Evolutionary conservation across 2,113 vertebrate species (phyloP).

Genomic region (Gymnorhina tibicen): DNA sequence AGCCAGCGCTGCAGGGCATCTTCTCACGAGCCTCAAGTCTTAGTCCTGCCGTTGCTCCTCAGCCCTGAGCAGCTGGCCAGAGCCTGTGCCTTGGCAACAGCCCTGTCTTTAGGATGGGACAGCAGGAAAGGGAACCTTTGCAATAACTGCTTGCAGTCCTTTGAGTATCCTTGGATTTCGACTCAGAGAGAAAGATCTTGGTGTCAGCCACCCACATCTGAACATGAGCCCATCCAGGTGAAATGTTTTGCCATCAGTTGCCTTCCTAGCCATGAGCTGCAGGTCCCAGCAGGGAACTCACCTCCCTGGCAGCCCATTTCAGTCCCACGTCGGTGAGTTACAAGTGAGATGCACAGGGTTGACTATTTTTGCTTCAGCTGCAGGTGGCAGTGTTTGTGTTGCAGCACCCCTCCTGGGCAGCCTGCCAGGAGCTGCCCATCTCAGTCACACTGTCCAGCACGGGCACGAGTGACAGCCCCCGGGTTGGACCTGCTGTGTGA

Average conservation of each 20-base stretch:
- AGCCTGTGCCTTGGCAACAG: neutral
- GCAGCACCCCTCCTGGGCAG: neutral
- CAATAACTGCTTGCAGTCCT: neutral
- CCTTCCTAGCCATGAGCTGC: neutral
- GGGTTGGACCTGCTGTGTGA: neutral
- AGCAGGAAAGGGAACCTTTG: neutral
- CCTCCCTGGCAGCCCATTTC: neutral
- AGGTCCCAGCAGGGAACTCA: neutral
- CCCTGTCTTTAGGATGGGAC: neutral
- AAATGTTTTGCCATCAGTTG: neutral
- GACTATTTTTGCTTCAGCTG: neutral
- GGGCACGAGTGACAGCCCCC: rapidly evolving
- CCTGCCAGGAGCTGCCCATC: neutral
- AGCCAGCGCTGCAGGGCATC: neutral
- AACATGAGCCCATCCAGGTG: neutral
- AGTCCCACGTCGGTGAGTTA: rapidly evolving
- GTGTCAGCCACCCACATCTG: neutral
- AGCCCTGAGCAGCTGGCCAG: neutral
- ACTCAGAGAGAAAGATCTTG: neutral
- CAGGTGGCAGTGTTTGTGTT: neutral
- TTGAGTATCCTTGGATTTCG: neutral
- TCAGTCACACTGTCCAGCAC: neutral
- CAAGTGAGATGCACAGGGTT: neutral
- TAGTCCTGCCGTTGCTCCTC: neutral
- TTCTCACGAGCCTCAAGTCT: neutral